A percentile compares a stretch with the other conserved stretches of the same genome.
Conservation (phyloP, 2,888 invertebrate genomes). For the Sinohyriopsis cumingii region DNA sequence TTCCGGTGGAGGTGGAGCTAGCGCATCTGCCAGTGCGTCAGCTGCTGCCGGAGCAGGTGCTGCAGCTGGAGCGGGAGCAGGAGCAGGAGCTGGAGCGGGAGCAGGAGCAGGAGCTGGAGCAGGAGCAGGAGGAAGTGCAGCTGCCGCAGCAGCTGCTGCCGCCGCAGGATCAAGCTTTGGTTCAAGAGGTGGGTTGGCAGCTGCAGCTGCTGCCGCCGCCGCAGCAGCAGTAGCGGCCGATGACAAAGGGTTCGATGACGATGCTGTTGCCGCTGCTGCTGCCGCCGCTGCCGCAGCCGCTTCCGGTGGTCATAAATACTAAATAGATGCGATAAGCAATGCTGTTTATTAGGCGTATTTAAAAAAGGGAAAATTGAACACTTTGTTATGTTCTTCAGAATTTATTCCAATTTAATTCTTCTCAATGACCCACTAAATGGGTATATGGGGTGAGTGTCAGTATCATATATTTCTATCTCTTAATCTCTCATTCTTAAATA, state of each 20-base stretch:
- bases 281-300: not conserved
- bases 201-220: not conserved
- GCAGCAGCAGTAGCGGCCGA: not conserved
- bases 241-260: conserved; percentile 1
- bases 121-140: not conserved
- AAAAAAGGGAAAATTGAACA: too few relatives aligned
- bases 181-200: not conserved
- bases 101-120: not conserved
- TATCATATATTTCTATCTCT: too few relatives aligned
- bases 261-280: conserved; percentile 1
- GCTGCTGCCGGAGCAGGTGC: not conserved
- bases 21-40: not conserved
- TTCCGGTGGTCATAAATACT: not conserved
- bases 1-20: not conserved
- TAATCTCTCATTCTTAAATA: too few relatives aligned
- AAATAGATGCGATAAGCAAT: not conserved
- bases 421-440: too few relatives aligned
- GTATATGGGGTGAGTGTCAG: too few relatives aligned
- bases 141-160: not conserved
- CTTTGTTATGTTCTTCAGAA: too few relatives aligned
- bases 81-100: not conserved
- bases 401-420: too few relatives aligned
- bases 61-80: not conserved
- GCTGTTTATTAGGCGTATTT: too few relatives aligned
- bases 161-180: not conserved